phyloP scores from a whole-genome alignment of 2,113 vertebrate species.

The Anguilla rostrata region DNA sequence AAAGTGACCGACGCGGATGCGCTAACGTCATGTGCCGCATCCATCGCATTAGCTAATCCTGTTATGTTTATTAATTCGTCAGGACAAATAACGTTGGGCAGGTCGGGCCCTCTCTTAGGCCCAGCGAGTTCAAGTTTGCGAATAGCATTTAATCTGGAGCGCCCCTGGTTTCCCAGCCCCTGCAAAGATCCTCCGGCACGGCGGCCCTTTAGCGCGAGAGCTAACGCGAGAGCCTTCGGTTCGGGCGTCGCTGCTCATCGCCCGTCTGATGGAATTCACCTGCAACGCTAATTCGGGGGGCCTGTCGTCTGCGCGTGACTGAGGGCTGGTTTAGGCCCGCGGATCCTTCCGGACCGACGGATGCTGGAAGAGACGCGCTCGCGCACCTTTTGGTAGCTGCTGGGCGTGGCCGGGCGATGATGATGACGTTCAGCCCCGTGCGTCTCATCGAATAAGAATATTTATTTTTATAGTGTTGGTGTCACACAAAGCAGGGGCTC shows the following conservation, averaged over 20 bases:
- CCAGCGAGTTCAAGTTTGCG: not conserved
- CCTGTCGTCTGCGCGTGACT: not conserved
- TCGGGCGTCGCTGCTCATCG: not conserved
- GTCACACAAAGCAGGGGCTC: not conserved
- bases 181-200: too few relatives aligned
- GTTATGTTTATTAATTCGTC: not conserved
- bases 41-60: not conserved
- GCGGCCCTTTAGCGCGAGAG: not conserved
- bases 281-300: not conserved
- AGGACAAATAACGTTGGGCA: not conserved
- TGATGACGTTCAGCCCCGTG: not conserved
- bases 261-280: not conserved
- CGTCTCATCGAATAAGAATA: not conserved
- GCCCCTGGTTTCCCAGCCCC: not conserved
- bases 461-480: not conserved
- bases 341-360: not conserved
- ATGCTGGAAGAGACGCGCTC: not conserved
- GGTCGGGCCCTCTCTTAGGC: not conserved
- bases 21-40: not conserved
- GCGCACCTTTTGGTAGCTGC: not conserved
- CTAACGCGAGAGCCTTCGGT: not conserved
- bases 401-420: not conserved
- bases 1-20: not conserved
- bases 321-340: not conserved
- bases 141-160: not conserved